Evolutionary conservation across 30 jellyfish, hydroid and myxozoan species (phyloP), one percentile per base, ranked within the genome.

Genomic region (Aurelia aurita complex sp. Pacific): DNA sequence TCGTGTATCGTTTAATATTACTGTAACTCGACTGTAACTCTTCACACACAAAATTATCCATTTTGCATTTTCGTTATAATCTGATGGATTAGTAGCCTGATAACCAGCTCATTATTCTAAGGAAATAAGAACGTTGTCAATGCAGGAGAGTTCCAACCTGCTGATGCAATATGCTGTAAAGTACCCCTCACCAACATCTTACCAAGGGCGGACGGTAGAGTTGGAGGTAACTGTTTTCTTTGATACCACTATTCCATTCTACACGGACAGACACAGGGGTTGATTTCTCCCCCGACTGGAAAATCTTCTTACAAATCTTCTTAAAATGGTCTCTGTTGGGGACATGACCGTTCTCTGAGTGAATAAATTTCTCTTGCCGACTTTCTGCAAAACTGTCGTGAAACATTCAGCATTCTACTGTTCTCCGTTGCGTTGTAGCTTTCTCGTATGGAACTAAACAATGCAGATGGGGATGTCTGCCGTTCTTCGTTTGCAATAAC

Each of bases 101-200:
- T 23, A 23, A 23, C 29, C 29, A 23, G 29, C 29, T 23, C 29
- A 23, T 23, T 23, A 23, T 23, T 23, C 29, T 23, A 23, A 23
- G 29, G 29, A 23, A 23, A 23, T 23, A 23, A 23, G 29, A 23
- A 23, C 50, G 70, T 36, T 74, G 1, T 74, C 73, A 74, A 74
- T 74, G 70, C 73, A 11, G 35, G 73, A 51, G 34, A 43, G 15
- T 74, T 74, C 84, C 84, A 74, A 13, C 46, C 84, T 74, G 84
- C 84, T n/a, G 40, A 43, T 33, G 84, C 84, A 74, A 74, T 54
- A 16, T 40, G 84, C 73, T 74, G 40, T 33, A 74, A 74, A 16
- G 84, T 74, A 50, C 84, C 84, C 46, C 84, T 74, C 70, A 50
- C 70, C 46, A 74, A 50, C 75, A 74, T 74, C 75, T 74, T 74